Percentiles rank a stretch among this genome's conserved stretches.
Evolutionary conservation across 1,140 invertebrate species (phyloP).

Genomic region (Drosophila aff.): DNA sequence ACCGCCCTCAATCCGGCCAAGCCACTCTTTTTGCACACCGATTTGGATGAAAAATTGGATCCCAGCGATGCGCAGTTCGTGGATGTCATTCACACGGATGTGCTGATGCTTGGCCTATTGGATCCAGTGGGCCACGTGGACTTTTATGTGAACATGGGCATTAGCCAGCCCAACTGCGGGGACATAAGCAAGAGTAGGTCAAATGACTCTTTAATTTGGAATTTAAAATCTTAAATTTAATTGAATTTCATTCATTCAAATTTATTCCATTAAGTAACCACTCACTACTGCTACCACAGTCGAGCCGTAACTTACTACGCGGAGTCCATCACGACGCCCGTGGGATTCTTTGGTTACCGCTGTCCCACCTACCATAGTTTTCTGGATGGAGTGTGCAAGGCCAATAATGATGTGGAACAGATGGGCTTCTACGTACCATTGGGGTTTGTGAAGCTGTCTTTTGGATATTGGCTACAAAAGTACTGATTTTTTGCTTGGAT

Average conservation of each 20-base stretch:
- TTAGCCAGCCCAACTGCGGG: conserved; percentile 45
- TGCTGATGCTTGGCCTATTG: conserved; percentile 36
- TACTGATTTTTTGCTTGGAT: not conserved
- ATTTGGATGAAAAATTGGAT: conserved; percentile 22
- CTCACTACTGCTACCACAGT: conserved; percentile 36
- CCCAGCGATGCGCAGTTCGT: conserved; percentile 44
- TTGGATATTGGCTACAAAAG: not conserved
- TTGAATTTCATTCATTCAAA: not conserved
- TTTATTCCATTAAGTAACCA: not conserved
- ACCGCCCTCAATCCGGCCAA: conserved; percentile 50
- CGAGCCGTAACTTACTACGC: conserved; percentile 42
- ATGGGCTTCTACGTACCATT: conserved; percentile 15
- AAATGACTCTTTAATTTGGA: not conserved
- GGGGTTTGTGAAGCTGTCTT: not conserved
- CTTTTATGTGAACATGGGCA: conserved; percentile 47
- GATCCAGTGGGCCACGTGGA: conserved; percentile 42
- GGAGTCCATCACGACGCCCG: conserved; percentile 20
- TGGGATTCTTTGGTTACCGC: conserved; percentile 14
- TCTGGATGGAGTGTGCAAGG: not conserved
- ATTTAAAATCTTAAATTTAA: not conserved
- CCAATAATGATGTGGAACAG: not conserved
- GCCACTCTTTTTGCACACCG: conserved; percentile 1
- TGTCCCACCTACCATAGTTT: conserved; percentile 22
- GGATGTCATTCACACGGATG: conserved; percentile 52
- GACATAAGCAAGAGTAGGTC: conserved; percentile 5